Percentiles rank a stretch among this genome's conserved stretches.
Evolutionary conservation across 2,797 vertebrate species (phyloP).

Genomic region (Lagodon rhomboides): DNA sequence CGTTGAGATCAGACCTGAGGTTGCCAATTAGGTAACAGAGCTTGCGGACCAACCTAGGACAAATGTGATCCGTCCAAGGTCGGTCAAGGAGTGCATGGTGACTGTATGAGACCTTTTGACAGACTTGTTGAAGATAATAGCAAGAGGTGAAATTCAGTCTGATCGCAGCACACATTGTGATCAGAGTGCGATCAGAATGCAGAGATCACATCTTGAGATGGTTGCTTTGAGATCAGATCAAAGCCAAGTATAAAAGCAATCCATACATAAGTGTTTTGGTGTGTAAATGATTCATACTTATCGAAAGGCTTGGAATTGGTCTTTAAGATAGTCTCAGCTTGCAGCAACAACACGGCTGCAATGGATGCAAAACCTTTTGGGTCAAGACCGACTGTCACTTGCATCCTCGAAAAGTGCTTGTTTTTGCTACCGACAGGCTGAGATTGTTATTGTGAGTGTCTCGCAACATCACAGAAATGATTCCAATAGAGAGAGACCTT

Average conservation of each 20-base stretch:
- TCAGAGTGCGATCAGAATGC: fast-evolving
- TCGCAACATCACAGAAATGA: too few species aligned
- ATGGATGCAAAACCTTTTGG: too few species aligned
- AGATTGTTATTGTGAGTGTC: too few species aligned
- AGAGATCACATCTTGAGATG: not conserved
- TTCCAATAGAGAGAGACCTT: too few species aligned
- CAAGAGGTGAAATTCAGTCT: too few species aligned
- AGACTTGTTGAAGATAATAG: not conserved
- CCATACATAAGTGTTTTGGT: not conserved
- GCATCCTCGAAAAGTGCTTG: too few species aligned
- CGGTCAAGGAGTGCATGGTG: not conserved
- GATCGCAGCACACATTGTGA: not conserved
- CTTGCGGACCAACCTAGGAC: not conserved
- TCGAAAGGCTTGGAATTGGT: too few species aligned
- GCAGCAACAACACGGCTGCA: too few species aligned
- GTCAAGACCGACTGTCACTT: too few species aligned
- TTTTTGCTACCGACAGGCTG: too few species aligned
- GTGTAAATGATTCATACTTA: too few species aligned
- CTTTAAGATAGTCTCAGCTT: too few species aligned
- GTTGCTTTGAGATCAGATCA: not conserved
- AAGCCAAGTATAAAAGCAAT: not conserved
- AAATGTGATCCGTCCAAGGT: not conserved
- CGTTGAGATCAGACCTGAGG: not conserved
- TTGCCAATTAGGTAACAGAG: not conserved
- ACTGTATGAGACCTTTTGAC: not conserved